Evolutionary conservation across 2,888 invertebrate genomes (phyloP).

Genomic region (Antitype chi): DNA sequence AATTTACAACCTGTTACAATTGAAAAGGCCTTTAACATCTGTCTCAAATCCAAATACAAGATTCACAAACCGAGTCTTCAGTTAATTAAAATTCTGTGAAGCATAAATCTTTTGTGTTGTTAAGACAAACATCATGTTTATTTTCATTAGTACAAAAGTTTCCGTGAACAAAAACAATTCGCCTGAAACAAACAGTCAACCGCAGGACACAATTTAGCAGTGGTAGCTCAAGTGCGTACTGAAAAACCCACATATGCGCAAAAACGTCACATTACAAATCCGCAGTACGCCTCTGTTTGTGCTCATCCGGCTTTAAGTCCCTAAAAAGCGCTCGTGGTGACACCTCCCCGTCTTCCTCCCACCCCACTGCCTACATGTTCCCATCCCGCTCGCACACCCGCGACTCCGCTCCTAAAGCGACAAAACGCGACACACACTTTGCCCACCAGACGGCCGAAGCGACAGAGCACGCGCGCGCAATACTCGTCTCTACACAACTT

Average conservation of each 20-base stretch:
- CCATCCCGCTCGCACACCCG: slow-evolving; percentile 84
- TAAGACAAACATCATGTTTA: slow-evolving; percentile 36
- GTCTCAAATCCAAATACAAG: slow-evolving; percentile 1
- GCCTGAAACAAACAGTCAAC: slow-evolving; percentile 52
- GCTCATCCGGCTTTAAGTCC: slow-evolving; percentile 85
- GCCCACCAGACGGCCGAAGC: slow-evolving; percentile 80
- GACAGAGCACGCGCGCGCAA: slow-evolving; percentile 76
- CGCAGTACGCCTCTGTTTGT: slow-evolving; percentile 79
- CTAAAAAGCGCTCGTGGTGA: slow-evolving; percentile 88
- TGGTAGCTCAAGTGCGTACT: slow-evolving; percentile 72
- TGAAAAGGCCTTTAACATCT: background rate
- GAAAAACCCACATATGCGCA: slow-evolving; percentile 83
- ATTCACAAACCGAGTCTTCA: slow-evolving; percentile 18
- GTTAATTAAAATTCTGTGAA: slow-evolving; percentile 39
- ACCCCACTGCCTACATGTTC: slow-evolving; percentile 74
- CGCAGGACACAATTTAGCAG: slow-evolving; percentile 58
- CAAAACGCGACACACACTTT: slow-evolving; percentile 86
- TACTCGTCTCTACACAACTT: slow-evolving; percentile 79
- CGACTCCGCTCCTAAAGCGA: slow-evolving; percentile 81
- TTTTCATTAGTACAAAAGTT: slow-evolving; percentile 48
- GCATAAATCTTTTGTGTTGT: slow-evolving; percentile 26
- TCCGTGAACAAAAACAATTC: slow-evolving; percentile 53
- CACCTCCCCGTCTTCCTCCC: slow-evolving; percentile 87
- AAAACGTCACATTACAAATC: slow-evolving; percentile 83
- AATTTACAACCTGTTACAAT: background rate